Evolutionary conservation across 2,113 vertebrate genomes (phyloP).

Genomic region (Strix aluco): DNA sequence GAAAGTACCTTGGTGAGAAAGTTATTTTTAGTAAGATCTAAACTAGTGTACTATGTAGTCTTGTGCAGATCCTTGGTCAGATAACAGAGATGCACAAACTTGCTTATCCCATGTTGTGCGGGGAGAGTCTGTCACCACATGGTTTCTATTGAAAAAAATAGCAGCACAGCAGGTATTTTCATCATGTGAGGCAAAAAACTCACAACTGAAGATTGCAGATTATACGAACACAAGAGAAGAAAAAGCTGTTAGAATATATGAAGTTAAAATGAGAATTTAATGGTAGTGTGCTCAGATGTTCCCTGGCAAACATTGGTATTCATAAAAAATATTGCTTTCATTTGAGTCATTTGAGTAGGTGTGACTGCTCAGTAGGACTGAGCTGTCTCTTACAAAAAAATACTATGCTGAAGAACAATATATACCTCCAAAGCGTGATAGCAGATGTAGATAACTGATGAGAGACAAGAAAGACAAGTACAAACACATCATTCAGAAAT

Average conservation of each 20-base stretch:
- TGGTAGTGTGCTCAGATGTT: conserved; percentile 25
- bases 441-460: conserved; percentile 23
- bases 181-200: background rate
- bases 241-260: background rate
- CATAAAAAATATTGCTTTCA: conserved; percentile 51
- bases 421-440: background rate
- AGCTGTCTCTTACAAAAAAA: conserved; percentile 42
- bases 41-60: background rate
- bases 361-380: conserved; percentile 55
- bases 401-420: conserved; percentile 48
- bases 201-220: background rate
- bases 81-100: background rate
- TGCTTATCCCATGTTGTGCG: background rate
- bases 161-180: background rate
- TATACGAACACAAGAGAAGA: background rate
- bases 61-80: background rate
- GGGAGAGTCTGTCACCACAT: background rate
- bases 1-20: background rate
- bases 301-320: conserved; percentile 28
- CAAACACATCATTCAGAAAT: conserved; percentile 60
- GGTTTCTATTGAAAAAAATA: background rate
- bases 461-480: conserved; percentile 37
- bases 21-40: background rate
- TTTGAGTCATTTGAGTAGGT: conserved; percentile 62
- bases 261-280: conserved; percentile 45